Evolutionary conservation across 2,797 vertebrate species (phyloP), one percentile per base, ranked within the genome.

Genomic region (Telmatherina bonti): DNA sequence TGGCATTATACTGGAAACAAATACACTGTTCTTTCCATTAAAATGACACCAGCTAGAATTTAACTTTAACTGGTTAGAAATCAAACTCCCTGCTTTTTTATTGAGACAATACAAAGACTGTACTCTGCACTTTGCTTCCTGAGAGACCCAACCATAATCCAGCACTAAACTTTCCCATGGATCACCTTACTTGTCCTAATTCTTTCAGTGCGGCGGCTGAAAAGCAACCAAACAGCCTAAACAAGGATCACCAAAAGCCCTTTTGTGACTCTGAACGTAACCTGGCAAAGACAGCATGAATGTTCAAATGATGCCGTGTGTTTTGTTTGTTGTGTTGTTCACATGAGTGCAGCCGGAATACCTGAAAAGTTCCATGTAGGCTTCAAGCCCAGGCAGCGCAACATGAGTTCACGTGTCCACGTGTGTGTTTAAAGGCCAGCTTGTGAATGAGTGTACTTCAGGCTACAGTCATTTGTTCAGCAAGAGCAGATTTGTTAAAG

Each of bases 121-220:
- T 51, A 24, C 41, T 75, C 65, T 57, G 55, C 26, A 8, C 45
- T 27, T 31, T 0, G 1, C 33, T 20, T 79, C 71, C 70, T 51
- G 2, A 57, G 84, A 75, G 69, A 79, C 70, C 38, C 38, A 22
- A 56, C 49, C 72, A 49, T 52, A 11, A 69, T 64, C 7, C 62
- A 70, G 7, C 45, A 27, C 24, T 57, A 15, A 22, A 54, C 67
- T 79, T 91, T 92, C 88, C 76, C 88, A 86, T 58, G 84, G 79
- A 81, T 92, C 66, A n/a, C 35, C 24, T 91, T 90, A 87, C 86
- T 22, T 55, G 27, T 55, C 70, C 74, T 55, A 70, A 68, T 85
- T 79, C n/a, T 65, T 58, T 54, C 16, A 13, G 31, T 18, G 47
- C 12, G 1, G 6, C 36, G n/a, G 3, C 22, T 43, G 15, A 66